Evolutionary conservation across 1,140 invertebrate species (phyloP), one percentile per base, ranked within the genome.

Genomic region (Drosophila nigrodunni): DNA sequence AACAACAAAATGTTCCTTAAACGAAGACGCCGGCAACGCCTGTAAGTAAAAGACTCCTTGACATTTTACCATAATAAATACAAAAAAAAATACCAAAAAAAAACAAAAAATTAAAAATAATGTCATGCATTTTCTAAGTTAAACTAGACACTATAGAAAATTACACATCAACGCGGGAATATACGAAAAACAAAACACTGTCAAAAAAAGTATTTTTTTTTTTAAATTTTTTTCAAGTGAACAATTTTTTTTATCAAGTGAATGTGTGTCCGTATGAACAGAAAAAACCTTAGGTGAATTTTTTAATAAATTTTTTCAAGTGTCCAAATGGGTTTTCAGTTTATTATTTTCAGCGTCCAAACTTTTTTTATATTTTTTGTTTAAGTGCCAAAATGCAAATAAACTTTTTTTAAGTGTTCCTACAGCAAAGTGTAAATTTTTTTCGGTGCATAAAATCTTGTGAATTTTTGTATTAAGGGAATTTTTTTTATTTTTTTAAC

Each of bases 1-100:
- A 76, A 66, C 79, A 83, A 73, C 80, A 71, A 70, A 80, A 83
- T 88, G 83, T 89, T 89, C 67, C 76, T 89, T 75, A 89, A 83
- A 72, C 77, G 74, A 78, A 76, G 80, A 88, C 80, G 83, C 80
- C 80, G 69, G 18, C 80, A 74, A 80, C 71, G 67, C 85, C 85
- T 88, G 85, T 88, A 88, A 88, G 85, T 88, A 88, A 85, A 85
- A 77, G 76, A 82, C 73, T 82, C 39, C 21, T 46, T 11, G 58
- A 55, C 66, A 46, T 47, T 69, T 69, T 58, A 74, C 64, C 69
- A 69, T 67, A 66, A 76, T 61, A 43, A 47, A 66, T 49, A 47
- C 21, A 65, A 35, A 71, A 77, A 69, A 57, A 25, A 47, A 35
- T 21, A 21, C 18, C 21, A 65, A 35, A 71, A 77, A 69, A 18